These are phyloP conservation scores for Apostichopus japonicus DNA, from an alignment of 35 echinoderm and acorn worm species.

Conservation along the genomic window DNA sequence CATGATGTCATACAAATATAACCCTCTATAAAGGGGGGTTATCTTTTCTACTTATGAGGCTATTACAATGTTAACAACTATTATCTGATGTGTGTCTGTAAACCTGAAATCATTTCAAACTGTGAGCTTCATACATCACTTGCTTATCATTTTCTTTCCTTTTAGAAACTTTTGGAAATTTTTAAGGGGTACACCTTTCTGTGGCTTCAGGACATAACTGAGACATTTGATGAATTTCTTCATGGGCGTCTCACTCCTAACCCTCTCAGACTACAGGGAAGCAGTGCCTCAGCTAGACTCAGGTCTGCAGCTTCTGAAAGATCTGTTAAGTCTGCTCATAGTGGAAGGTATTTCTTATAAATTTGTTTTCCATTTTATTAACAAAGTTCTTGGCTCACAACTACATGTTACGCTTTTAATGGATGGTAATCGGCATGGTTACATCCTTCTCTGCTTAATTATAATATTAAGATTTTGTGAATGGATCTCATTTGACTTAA, in stretches of 20 bases:
- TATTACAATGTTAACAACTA: no score
- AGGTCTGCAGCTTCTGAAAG: conserved; percentile 91
- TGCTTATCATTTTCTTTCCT: background rate
- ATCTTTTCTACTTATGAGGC: no score
- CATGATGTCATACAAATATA: no score
- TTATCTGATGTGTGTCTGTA: no score
- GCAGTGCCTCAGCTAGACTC: conserved; percentile 73
- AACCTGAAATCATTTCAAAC: no score
- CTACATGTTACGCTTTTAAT: no score
- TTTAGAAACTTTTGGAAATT: conserved; percentile 83
- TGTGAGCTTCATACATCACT: no score
- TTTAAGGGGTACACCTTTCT: conserved; percentile 96
- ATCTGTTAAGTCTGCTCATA: conserved; percentile 84
- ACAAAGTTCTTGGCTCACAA: no score
- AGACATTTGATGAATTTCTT: conserved; percentile 98
- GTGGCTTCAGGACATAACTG: conserved; percentile 95
- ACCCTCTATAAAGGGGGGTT: no score
- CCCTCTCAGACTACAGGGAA: conserved; percentile 71
- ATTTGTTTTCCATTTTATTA: no score
- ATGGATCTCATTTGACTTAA: background rate
- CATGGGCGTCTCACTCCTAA: conserved; percentile 91
- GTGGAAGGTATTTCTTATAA: conserved; percentile 69
- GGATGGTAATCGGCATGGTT: no score
- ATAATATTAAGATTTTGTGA: background rate
- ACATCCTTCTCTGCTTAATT: no score